A percentile compares a stretch with the other conserved stretches of the same genome.
Evolutionary conservation across 2,113 vertebrate species (phyloP).

Genomic region (Drymodes brunneopygia): DNA sequence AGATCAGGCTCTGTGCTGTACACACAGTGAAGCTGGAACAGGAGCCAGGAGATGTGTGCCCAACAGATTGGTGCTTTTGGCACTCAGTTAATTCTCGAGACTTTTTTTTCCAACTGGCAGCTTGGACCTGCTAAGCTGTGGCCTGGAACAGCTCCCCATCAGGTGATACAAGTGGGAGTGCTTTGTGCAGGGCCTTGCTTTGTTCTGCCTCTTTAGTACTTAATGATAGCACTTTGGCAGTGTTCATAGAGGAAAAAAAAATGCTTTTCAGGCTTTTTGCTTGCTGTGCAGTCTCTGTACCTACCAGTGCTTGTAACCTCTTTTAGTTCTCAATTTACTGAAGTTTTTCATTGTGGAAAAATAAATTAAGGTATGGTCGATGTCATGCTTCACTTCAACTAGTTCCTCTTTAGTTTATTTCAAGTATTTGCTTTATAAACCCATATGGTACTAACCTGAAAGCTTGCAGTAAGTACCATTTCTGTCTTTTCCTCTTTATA

Average conservation of each 20-base stretch:
- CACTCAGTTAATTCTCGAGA: not conserved
- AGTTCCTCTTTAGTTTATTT: not conserved
- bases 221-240: not conserved
- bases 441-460: not conserved
- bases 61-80: not conserved
- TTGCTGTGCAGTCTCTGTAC: not conserved
- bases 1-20: not conserved
- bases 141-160: not conserved
- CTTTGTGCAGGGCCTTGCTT: not conserved
- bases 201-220: not conserved
- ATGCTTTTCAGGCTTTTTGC: not conserved
- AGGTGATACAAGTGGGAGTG: not conserved
- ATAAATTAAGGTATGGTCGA: not conserved
- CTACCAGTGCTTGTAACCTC: not conserved
- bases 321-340: not conserved
- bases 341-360: not conserved
- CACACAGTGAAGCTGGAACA: not conserved
- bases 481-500: slow-evolving; percentile 48
- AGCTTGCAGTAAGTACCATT: not conserved
- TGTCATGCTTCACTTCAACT: not conserved
- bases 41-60: not conserved
- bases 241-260: not conserved
- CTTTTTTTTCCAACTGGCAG: not conserved
- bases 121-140: not conserved
- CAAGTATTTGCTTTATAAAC: not conserved